Conservation (phyloP, 2,113 vertebrate species). For the Crotalus tigris region DNA sequence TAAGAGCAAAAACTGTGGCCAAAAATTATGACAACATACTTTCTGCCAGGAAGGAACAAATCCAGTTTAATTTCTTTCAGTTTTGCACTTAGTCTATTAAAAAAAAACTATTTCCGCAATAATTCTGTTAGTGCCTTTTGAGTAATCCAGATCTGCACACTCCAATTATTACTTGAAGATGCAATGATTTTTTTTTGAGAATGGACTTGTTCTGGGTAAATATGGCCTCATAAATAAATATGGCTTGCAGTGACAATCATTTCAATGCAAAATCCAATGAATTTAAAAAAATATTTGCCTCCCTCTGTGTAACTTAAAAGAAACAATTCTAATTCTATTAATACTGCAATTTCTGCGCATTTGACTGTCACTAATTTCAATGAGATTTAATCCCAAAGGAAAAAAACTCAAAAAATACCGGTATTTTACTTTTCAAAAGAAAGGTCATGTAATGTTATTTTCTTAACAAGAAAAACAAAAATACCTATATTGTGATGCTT, state of each 20-base stretch:
- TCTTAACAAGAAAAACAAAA: not conserved
- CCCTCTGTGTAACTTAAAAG: not conserved
- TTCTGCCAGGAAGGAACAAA: not conserved
- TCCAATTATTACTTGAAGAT: not conserved
- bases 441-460: not conserved
- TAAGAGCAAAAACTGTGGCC: not conserved
- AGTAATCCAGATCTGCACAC: not conserved
- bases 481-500: not conserved
- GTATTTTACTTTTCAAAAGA: not conserved
- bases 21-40: not conserved
- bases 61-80: not conserved
- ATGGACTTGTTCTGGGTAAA: not conserved
- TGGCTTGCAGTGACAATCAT: not conserved
- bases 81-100: not conserved
- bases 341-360: not conserved
- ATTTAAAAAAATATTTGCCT: not conserved
- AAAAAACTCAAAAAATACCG: not conserved
- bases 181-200: not conserved
- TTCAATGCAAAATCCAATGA: not conserved
- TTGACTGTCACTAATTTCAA: not conserved
- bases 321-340: not conserved
- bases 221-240: not conserved
- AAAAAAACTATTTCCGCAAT: not conserved
- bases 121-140: not conserved
- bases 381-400: not conserved